Evolutionary conservation across 2,113 vertebrate species (phyloP).

Genomic region (Pavo muticus): DNA sequence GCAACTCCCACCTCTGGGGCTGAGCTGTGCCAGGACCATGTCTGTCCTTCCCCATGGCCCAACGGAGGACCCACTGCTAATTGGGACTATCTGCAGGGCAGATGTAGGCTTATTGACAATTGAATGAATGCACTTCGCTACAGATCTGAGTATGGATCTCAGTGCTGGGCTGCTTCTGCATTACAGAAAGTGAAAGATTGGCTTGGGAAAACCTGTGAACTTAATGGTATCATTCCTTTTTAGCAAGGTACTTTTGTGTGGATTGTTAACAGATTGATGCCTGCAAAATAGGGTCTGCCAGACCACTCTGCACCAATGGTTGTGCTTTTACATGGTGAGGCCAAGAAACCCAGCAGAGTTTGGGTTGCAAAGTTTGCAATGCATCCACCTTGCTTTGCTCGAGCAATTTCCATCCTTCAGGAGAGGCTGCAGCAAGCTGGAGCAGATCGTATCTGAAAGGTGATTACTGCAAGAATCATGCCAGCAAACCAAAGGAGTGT

Average conservation of each 20-base stretch:
- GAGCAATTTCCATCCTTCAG: neutral
- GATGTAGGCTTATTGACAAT: neutral
- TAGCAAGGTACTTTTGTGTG: neutral
- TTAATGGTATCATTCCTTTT: neutral
- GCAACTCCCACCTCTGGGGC: neutral
- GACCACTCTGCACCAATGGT: rapidly evolving
- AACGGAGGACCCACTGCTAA: neutral
- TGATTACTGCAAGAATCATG: neutral
- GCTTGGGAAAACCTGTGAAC: rapidly evolving
- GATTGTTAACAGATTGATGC: neutral
- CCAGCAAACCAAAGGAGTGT: neutral
- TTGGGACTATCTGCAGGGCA: neutral
- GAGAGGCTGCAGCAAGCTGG: neutral
- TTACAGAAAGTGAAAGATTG: neutral
- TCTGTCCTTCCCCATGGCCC: neutral
- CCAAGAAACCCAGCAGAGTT: neutral
- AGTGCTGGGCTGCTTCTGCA: neutral
- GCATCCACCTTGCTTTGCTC: neutral
- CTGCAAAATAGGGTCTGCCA: neutral
- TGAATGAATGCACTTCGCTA: rapidly evolving
- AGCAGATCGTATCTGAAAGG: neutral
- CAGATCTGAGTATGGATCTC: neutral
- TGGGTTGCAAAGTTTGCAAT: neutral
- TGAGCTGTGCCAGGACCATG: neutral
- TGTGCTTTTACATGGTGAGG: neutral